Percentiles rank a stretch among this genome's conserved stretches.
Conservation (phyloP, 2,888 invertebrate genomes). For the Pocota personata region DNA sequence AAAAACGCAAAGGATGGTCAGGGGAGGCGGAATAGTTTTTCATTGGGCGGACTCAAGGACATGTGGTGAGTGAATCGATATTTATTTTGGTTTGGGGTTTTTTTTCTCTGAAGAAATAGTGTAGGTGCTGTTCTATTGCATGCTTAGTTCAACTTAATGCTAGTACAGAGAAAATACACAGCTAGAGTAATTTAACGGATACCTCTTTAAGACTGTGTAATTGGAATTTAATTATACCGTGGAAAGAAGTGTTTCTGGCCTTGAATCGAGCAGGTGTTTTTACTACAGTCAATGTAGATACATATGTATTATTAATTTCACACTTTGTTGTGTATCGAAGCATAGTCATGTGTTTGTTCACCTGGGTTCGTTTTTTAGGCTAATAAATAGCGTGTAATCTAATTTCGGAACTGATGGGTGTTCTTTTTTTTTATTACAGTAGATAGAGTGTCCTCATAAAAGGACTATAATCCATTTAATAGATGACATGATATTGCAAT, state of each 20-base stretch:
- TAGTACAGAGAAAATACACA: neutral
- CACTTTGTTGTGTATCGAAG: neutral
- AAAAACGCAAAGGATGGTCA: conserved; percentile 76
- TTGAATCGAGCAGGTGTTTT: neutral
- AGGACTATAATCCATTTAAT: neutral
- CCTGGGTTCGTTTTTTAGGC: neutral
- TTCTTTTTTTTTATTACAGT: neutral
- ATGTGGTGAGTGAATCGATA: conserved; percentile 84
- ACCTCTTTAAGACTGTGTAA: neutral
- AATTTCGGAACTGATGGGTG: neutral
- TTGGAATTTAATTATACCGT: neutral
- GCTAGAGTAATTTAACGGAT: neutral
- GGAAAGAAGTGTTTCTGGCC: neutral
- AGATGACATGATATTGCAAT: neutral
- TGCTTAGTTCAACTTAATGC: neutral
- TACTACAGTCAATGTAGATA: neutral
- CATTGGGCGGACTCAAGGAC: conserved; percentile 85
- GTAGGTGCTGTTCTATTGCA: neutral
- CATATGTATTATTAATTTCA: neutral
- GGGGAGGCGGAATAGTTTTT: conserved; percentile 85
- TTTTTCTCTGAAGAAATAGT: neutral
- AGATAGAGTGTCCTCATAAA: neutral
- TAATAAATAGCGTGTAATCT: neutral
- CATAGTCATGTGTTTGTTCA: neutral
- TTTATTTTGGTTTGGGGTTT: neutral